Conservation (phyloP, 2,888 invertebrate species). For the Tetramorium bicarinatum region DNA sequence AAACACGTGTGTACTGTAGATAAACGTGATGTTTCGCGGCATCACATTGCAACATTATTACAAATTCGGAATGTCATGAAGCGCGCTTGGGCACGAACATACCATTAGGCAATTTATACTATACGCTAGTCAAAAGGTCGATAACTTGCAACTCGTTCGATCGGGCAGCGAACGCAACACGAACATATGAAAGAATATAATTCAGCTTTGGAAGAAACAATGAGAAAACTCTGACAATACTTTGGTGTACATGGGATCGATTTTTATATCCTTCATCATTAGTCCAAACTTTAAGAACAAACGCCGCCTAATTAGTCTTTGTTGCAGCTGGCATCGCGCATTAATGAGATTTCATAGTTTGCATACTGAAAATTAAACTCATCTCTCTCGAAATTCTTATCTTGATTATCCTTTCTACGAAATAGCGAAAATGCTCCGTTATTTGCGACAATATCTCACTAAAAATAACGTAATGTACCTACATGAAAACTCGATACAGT, state of each 20-base stretch:
- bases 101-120: slow-evolving; percentile 1
- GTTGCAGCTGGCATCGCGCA: not conserved
- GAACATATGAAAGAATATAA: slow-evolving; percentile 17
- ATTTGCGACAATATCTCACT: not conserved
- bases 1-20: not conserved
- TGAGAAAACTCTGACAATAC: not conserved
- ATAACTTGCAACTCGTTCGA: not conserved
- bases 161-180: not conserved
- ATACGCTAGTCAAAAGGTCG: slow-evolving; percentile 12
- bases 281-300: slow-evolving; percentile 11
- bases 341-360: slow-evolving; percentile 28
- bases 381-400: not conserved
- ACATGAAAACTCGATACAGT: slow-evolving; percentile 7
- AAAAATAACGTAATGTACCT: not conserved
- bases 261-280: slow-evolving; percentile 1
- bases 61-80: slow-evolving; percentile 31
- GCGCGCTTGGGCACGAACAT: not conserved
- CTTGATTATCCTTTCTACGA: not conserved
- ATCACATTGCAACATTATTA: not conserved
- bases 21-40: slow-evolving; percentile 2
- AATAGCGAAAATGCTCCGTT: not conserved
- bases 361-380: not conserved
- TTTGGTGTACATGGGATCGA: not conserved
- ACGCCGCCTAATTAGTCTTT: slow-evolving; percentile 32
- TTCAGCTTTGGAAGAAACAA: slow-evolving; percentile 4